Evolutionary conservation across 2,797 vertebrate species (phyloP).

Genomic region (Podargus strigoides): DNA sequence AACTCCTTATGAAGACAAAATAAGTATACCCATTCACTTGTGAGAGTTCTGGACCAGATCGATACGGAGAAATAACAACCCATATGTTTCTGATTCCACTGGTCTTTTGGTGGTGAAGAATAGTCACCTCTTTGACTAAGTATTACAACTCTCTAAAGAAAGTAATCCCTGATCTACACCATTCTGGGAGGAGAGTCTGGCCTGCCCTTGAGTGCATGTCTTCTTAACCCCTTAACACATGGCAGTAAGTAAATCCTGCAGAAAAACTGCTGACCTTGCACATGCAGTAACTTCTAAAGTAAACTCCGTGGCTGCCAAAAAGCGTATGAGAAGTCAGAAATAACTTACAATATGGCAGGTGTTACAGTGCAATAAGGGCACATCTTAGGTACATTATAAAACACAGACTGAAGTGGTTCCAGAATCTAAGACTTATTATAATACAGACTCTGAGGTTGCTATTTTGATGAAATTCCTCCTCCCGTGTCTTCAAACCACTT

Average conservation of each 20-base stretch:
- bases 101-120: background rate
- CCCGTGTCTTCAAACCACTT: background rate
- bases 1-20: background rate
- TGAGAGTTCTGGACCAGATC: background rate
- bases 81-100: conserved; percentile 17
- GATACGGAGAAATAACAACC: background rate
- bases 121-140: background rate
- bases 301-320: conserved; percentile 62
- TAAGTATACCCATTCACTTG: background rate
- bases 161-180: background rate
- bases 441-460: background rate
- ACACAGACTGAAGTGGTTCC: conserved; percentile 39
- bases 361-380: conserved; percentile 54
- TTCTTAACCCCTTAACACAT: conserved; percentile 46
- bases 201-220: background rate
- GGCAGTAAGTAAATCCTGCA: conserved; percentile 24
- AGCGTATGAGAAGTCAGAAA: conserved; percentile 45
- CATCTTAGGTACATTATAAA: conserved; percentile 29
- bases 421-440: background rate
- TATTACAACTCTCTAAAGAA: background rate
- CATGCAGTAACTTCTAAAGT: conserved; percentile 63
- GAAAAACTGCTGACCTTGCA: conserved; percentile 63
- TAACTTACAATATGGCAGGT: conserved; percentile 57
- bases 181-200: background rate
- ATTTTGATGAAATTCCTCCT: conserved; percentile 15